These are phyloP conservation scores for Martes flavigula DNA, from an alignment of 2,797 vertebrate genomes.

Conservation along the genomic window DNA sequence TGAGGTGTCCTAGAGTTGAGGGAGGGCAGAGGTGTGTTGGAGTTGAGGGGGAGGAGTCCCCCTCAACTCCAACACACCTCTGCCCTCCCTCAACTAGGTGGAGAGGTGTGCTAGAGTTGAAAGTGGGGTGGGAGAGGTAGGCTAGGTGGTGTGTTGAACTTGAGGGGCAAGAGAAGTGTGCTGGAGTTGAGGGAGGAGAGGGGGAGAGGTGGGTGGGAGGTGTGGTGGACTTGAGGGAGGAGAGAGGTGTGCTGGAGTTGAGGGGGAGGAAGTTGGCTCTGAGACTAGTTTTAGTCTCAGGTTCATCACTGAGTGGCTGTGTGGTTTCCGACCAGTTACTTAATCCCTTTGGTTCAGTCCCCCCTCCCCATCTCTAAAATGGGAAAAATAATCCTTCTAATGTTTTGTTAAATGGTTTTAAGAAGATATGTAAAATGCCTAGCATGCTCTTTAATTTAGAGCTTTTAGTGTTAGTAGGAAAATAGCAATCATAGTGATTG, in stretches of 20 bases:
- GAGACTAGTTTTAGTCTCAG: not conserved
- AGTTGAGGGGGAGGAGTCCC: not conserved
- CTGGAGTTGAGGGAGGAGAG: too few species aligned
- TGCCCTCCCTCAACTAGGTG: too few species aligned
- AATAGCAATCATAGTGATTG: not conserved
- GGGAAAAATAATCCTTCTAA: not conserved
- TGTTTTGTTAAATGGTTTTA: not conserved
- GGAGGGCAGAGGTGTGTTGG: too few species aligned
- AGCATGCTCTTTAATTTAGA: not conserved
- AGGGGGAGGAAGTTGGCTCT: not conserved
- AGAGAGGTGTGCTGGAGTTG: not conserved
- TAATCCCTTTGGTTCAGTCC: not conserved
- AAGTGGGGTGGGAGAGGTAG: too few species aligned
- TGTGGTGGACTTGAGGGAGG: not conserved
- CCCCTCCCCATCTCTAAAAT: not conserved
- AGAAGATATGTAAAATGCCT: conserved; percentile 3
- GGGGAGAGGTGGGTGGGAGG: too few species aligned
- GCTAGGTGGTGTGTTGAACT: too few species aligned
- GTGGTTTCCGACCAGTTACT: not conserved
- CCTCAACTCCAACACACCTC: too few species aligned
- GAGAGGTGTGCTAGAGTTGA: too few species aligned
- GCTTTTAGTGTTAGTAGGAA: not conserved
- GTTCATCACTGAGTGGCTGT: not conserved
- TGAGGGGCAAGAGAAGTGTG: too few species aligned
- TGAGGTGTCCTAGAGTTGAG: too few species aligned